phyloP scores from a whole-genome alignment of 2,888 invertebrate genomes.

The Pycnomerus fuliginosus region DNA sequence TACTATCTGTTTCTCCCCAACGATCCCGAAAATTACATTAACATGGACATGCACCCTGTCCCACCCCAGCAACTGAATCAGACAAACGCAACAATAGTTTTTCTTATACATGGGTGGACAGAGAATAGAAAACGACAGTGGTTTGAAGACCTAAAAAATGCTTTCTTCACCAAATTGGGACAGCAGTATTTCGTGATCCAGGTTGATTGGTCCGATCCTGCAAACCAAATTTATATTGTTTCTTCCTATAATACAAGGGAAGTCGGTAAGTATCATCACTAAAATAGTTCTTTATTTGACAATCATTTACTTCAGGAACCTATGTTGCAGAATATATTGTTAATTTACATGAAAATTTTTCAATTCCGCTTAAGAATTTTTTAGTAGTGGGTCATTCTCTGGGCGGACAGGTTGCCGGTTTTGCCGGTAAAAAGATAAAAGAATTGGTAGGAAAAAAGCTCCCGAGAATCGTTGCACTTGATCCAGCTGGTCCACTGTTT shows the following conservation, averaged over 20 bases:
- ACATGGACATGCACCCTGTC: no score
- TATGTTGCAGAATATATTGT: conserved; percentile 33
- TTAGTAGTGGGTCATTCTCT: conserved; percentile 41
- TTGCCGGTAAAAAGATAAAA: conserved; percentile 36
- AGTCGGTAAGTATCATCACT: conserved; percentile 33
- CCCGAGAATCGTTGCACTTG: conserved; percentile 38
- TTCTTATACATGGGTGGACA: conserved; percentile 41
- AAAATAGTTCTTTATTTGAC: neutral
- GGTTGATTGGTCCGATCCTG: conserved; percentile 40
- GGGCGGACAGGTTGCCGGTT: conserved; percentile 40
- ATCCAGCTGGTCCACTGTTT: conserved; percentile 42
- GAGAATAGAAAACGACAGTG: conserved; percentile 31
- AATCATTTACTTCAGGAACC: conserved; percentile 27
- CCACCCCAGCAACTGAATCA: no score
- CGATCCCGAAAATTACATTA: conserved; percentile 28
- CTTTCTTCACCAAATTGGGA: conserved; percentile 32
- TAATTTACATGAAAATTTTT: conserved; percentile 32
- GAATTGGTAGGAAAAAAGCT: conserved; percentile 30
- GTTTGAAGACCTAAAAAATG: conserved; percentile 38
- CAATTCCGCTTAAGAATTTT: conserved; percentile 32
- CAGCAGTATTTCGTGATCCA: conserved; percentile 33
- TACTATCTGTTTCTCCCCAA: conserved; percentile 32
- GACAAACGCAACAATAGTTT: conserved; percentile 29
- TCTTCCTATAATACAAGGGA: conserved; percentile 39
- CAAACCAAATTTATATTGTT: conserved; percentile 35